Evolutionary conservation across 2,113 vertebrate species (phyloP).

Genomic region (Mohoua ochrocephala): DNA sequence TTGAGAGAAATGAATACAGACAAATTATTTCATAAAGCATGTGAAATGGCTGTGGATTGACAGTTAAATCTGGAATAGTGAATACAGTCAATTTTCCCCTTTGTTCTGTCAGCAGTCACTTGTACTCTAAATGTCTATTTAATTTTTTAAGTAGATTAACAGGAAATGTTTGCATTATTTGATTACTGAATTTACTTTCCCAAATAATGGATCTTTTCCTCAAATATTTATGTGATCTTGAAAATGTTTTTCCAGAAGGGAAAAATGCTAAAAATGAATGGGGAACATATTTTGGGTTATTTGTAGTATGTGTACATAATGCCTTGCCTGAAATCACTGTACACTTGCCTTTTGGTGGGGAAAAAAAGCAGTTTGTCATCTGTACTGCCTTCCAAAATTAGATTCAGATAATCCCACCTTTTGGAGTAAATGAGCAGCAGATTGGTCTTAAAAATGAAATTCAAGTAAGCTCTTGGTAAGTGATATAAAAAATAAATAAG

Average conservation of each 20-base stretch:
- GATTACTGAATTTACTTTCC: conserved; percentile 34
- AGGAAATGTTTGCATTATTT: conserved; percentile 8
- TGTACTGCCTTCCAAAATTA: conserved; percentile 48
- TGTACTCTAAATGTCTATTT: conserved; percentile 39
- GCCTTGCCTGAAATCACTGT: background rate
- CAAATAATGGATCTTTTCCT: conserved; percentile 27
- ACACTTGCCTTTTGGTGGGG: background rate
- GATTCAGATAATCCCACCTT: conserved; percentile 51
- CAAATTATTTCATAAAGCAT: conserved; percentile 50
- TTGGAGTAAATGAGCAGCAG: conserved; percentile 56
- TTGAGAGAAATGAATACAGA: background rate
- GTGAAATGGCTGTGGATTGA: conserved; percentile 19
- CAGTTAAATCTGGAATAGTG: conserved; percentile 36
- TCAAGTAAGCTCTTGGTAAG: conserved; percentile 7
- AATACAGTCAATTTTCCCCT: conserved; percentile 50
- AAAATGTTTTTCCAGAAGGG: conserved; percentile 14
- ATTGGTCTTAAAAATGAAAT: conserved; percentile 50
- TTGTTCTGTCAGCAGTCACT: conserved; percentile 56
- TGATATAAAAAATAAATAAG: conserved; percentile 46
- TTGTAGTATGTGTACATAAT: background rate
- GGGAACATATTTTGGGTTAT: conserved; percentile 20
- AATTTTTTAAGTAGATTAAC: conserved; percentile 50
- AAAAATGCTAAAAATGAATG: background rate
- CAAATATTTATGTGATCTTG: conserved; percentile 20
- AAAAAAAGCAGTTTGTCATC: conserved; percentile 31